Base-by-base conservation (phyloP, 2,888 invertebrate species). In the Tromatobia lineatoria region DNA sequence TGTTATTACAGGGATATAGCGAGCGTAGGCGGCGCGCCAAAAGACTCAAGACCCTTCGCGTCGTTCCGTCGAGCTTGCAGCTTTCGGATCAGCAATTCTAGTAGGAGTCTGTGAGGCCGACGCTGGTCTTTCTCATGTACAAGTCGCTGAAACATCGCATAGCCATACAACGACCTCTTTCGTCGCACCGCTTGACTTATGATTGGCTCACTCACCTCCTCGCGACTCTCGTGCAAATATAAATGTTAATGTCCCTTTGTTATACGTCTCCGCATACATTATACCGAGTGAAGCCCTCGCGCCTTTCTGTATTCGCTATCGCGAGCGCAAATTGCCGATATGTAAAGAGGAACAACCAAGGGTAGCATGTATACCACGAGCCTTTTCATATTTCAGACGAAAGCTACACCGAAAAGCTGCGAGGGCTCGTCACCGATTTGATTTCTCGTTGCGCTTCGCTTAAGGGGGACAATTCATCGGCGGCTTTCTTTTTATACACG, bases 171-270 rank as follows among this genome's bases (percentile, higher is more conserved):
- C 25, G 38, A 66, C 54, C 52, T 29, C 54, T 45, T 81, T 75
- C 75, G 81, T 74, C 83, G 83, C 74, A 85, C 83, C 52, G 83
- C 78, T 71, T 87, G 80, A 83, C 86, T 86, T 84, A 86, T 82
- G 86, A 89, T 87, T 84, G 81, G 69, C 64, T 80, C 61, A 64
- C 50, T 61, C 47, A 23, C 61, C 57, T 73, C 73, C 42, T 66
- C 42, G 25, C 45, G 23, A 15, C 71, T 70, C 76, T 83, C 84
- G 70, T 54, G 85, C 86, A 85, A 88, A 88, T 88, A 88, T 87
- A 88, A 88, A 89, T 88, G 86, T 87, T 88, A 88, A 87, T 88
- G 85, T 73, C 59, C 77, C 86, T 85, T 86, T 86, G 88, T 87
- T 86, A 79, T 82, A 76, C 70, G 70, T 64, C 59, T 75, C 47